Base-by-base conservation (phyloP, 1,140 invertebrate species). In the Whitmania pigra region DNA sequence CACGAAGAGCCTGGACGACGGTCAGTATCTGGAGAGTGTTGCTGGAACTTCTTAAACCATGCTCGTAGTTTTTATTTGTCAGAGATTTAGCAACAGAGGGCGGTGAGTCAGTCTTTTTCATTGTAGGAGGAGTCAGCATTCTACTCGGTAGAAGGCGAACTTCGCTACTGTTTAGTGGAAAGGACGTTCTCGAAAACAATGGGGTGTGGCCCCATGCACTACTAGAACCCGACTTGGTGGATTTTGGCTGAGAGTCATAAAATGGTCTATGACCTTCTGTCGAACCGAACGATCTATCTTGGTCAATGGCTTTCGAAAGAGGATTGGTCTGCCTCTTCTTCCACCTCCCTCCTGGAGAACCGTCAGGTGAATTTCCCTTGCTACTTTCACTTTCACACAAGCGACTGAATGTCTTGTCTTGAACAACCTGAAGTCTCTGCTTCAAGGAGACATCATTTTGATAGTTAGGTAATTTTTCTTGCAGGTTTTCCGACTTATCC, bases 401-500 rank as follows among this genome's bases (percentile, higher is more conserved):
- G 57, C 57, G 29, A 31, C 22, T 7, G 15, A 49, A 49, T 11
- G 43, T 49, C 43, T 49, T 49, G 43, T 49, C 43, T 49, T 11
- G 43, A 49, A 49, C 15, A 49, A 49, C 43, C 43, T 49, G 43
- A 49, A 49, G 13, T 11, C 43, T 49, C 43, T 49, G 43, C 15
- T 49, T 49, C 13, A 25, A 9, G 20, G 11, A 13, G 20, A 63
- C 18, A 13, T 63, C 57, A 18, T 63, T 13, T 25, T 25, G 29
- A 25, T 31, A 63, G 22, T 63, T 22, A 15, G 11, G 57, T n/a
- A 17, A 5, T 13, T 18, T 63, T n/a, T 63, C 57, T 63, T 63
- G 57, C 57, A 63, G 11, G 57, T 15, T 25, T 25, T 22, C 57
- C 0, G 57, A n/a, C 29, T 82, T 80, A 69, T 78, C 76, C 20